Evolutionary conservation across 2,113 vertebrate species (phyloP), one percentile per base, ranked within the genome.

Genomic region (Thalassoma bifasciatum): DNA sequence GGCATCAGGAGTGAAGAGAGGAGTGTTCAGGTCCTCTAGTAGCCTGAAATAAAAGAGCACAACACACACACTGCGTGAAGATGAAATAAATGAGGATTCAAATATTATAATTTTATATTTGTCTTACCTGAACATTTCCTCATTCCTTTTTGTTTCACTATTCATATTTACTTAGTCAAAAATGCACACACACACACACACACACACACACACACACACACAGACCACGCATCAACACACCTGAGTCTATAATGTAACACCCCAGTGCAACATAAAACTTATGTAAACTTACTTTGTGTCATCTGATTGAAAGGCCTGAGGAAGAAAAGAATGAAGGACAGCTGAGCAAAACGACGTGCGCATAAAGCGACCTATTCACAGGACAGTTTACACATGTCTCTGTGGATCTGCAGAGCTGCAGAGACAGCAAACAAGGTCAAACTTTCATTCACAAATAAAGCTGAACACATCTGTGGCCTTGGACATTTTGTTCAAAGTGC

Each of bases 241-340:
- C 17, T 23, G 22, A 22, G 13, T 8, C 5, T 19, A n/a, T 23
- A 16, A 8, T 14, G 16, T 16, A 14, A 54, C 52, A 17, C n/a
- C 23, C 4, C 52, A 26, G 1, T 6, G 10, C 8, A 10, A 21
- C 24, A 47, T 12, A 13, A 11, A 64, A 14, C 36, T 50, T 19
- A 23, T 53, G 5, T 47, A 51, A 21, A 91, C 91, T 92, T 85
- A 94, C 93, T 85, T 91, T 74, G 92, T 89, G 75, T 93, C 88
- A 53, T 93, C 91, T 47, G 90, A 85, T 17, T 93, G 91, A 89
- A 93, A 94, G 19, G 89, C 92, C 93, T 94, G 78, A 11, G 24
- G 46, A 75, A 62, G 19, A 89, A 61, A 86, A 57, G 19, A 52
- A 65, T 50, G 40, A 49, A 82, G 75, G 66, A 66, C 30, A 74